phyloP scores from a whole-genome alignment of 30 jellyfish, hydroid and myxozoan genomes.

The Hydractinia echinata region DNA sequence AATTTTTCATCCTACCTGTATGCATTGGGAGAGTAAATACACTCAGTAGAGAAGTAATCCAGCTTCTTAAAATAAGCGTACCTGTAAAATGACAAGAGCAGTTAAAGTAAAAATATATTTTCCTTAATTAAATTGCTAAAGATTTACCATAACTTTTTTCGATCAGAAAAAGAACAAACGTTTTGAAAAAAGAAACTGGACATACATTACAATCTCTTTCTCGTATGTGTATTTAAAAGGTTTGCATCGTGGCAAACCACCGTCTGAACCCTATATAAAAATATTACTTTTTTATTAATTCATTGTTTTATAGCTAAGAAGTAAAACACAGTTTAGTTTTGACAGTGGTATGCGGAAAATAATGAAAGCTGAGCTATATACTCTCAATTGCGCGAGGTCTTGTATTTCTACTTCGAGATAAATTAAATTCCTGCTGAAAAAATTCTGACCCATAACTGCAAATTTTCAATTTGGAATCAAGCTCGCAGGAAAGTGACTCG shows the following conservation, averaged over 20 bases:
- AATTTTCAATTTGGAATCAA: no score
- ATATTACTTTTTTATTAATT: not conserved
- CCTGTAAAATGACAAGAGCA: slow-evolving; percentile 41
- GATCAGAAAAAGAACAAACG: not conserved
- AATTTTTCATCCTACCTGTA: slow-evolving; percentile 51
- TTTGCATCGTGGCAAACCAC: slow-evolving; percentile 98
- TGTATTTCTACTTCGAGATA: no score
- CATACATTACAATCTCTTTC: slow-evolving; percentile 97
- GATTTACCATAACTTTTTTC: not conserved
- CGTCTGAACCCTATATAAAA: slow-evolving; percentile 89
- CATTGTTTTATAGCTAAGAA: not conserved
- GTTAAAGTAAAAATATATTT: not conserved
- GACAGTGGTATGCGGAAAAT: no score
- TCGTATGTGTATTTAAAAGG: slow-evolving; percentile 95
- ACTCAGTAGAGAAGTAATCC: slow-evolving; percentile 96
- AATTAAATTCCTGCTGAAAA: no score
- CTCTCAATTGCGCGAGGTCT: no score
- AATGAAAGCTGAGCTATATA: no score
- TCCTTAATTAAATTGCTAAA: not conserved
- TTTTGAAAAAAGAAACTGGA: not conserved
- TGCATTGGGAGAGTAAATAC: slow-evolving; percentile 98
- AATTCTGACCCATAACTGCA: no score
- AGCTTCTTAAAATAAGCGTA: slow-evolving; percentile 92
- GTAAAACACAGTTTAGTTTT: no score
- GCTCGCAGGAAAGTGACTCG: no score